phyloP scores from a whole-genome alignment of 1,140 invertebrate species.

The Contarinia nasturtii region DNA sequence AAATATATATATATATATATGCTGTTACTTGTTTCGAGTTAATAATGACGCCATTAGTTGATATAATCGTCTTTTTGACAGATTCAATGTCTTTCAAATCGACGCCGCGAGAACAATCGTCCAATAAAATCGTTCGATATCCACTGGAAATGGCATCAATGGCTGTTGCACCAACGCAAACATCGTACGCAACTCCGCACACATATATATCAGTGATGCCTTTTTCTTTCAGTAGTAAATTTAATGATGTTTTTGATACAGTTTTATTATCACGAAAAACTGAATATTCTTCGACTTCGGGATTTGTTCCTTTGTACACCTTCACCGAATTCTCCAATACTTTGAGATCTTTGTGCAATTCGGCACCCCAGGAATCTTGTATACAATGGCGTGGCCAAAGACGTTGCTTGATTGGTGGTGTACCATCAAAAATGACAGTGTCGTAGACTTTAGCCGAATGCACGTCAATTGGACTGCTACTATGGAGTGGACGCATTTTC shows the following conservation, averaged over 20 bases:
- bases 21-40: conserved; percentile 37
- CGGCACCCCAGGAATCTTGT: conserved; percentile 83
- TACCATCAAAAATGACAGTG: conserved; percentile 74
- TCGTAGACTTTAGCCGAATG: conserved; percentile 72
- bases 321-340: conserved; percentile 27
- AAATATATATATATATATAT: background rate
- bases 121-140: conserved; percentile 74
- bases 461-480: conserved; percentile 40
- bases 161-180: conserved; percentile 60
- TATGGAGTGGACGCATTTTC: conserved; percentile 41
- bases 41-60: conserved; percentile 58
- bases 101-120: conserved; percentile 81
- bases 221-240: conserved; percentile 53
- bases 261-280: conserved; percentile 97
- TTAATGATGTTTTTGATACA: conserved; percentile 68
- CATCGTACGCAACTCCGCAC: conserved; percentile 89
- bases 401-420: conserved; percentile 61
- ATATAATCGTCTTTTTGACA: conserved; percentile 54
- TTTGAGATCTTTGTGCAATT: conserved; percentile 82
- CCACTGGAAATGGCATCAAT: conserved; percentile 71
- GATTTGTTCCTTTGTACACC: conserved; percentile 43
- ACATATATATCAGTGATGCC: conserved; percentile 84
- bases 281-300: conserved; percentile 91
- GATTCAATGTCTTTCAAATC: conserved; percentile 64
- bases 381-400: conserved; percentile 93